Evolutionary conservation across 2,797 vertebrate genomes (phyloP).

Genomic region (Thamnophis elegans): DNA sequence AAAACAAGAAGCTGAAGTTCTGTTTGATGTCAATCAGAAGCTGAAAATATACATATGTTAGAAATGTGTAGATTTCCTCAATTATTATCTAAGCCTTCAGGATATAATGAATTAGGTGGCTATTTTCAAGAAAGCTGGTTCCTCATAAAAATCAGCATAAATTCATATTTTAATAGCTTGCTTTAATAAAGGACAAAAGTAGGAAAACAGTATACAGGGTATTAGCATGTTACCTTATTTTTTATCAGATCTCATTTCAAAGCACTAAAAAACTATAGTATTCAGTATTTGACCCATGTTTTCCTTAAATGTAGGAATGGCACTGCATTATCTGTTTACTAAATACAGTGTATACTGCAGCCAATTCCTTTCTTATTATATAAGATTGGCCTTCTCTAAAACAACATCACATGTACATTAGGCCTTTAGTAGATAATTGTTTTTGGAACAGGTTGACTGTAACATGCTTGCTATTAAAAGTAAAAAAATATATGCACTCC

Average conservation of each 20-base stretch:
- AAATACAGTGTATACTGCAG: not conserved
- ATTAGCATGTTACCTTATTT: not conserved
- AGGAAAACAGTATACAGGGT: constrained; percentile 12
- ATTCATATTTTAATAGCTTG: constrained; percentile 40
- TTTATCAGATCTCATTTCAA: constrained; percentile 42
- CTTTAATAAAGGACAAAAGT: constrained; percentile 51
- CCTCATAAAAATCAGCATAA: constrained; percentile 40
- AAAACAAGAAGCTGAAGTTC: not conserved
- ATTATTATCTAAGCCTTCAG: not conserved
- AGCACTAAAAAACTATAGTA: constrained; percentile 36
- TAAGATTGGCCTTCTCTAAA: not conserved
- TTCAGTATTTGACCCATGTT: not conserved
- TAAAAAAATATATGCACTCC: not conserved
- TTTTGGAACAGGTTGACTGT: not conserved
- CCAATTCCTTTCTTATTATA: not conserved
- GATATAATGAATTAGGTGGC: constrained; percentile 35
- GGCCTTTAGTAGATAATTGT: not conserved
- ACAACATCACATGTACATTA: not conserved
- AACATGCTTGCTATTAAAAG: not conserved
- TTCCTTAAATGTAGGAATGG: not conserved
- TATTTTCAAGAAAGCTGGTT: constrained; percentile 41
- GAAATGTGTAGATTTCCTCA: not conserved
- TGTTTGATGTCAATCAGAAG: not conserved
- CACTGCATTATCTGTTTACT: not conserved
- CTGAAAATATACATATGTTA: not conserved